Evolutionary conservation across 2,113 vertebrate species (phyloP), one percentile per base, ranked within the genome.

Genomic region (Dicrurus megarhynchus): DNA sequence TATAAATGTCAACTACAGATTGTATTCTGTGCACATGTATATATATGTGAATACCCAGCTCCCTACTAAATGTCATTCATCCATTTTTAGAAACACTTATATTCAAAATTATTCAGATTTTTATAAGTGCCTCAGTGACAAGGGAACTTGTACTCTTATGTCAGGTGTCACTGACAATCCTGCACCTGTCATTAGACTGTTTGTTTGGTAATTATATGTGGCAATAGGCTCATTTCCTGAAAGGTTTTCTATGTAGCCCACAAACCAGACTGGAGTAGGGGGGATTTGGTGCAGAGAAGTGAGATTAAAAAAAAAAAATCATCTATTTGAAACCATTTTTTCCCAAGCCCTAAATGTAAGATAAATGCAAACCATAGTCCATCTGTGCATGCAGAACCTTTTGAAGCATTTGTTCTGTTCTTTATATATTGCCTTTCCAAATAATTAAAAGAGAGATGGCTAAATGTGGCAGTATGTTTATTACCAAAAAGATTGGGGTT

Each of bases 41-140:
- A 94, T 77, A 92, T 90, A 95, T 71, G 89, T 68, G 93, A 97
- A 86, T 86, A 95, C 37, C 93, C 93, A 91, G 53, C 85, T 96
- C 94, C 57, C 70, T 85, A 78, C 96, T 93, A 97, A 96, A 96
- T 97, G 96, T 96, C 95, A 95, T 94, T 96, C 84, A 96, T 56
- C 95, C 84, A 68, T 64, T 96, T 96, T 96, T 97, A 95, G 96
- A 90, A 97, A 93, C 95, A 97, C 93, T 97, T 93, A 96, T 84
- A 96, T 96, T 96, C 93, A 95, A 94, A 97, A 94, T 95, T 95
- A 95, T 93, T 97, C 95, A 87, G 80, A 82, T 94, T 95, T 95
- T 95, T 84, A 7, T 86, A 96, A 95, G 81, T 89, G 74, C 84
- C 49, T 93, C 61, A 46, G 94, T 91, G 94, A 97, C 89, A 96